Conservation (phyloP, 2,888 invertebrate genomes). For the Mimumesa dahlbomi region DNA sequence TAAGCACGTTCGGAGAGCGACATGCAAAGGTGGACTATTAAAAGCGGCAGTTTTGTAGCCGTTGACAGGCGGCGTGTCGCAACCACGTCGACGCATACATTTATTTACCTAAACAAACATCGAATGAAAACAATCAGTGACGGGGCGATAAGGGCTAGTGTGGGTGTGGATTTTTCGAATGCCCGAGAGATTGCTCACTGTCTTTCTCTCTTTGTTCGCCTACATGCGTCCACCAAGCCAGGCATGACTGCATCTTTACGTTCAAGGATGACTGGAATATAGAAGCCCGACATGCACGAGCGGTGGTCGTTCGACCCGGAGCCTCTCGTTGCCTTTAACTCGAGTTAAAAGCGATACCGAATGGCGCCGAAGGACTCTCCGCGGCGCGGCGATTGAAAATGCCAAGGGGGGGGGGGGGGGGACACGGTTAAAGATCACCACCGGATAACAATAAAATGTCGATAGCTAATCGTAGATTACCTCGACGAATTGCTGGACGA, state of each 20-base stretch:
- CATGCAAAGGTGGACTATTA: no score
- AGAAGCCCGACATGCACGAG: conserved; percentile 48
- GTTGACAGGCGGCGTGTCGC: conserved; percentile 1
- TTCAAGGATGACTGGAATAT: conserved; percentile 66
- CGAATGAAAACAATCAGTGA: conserved; percentile 35
- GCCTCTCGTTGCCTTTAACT: background rate
- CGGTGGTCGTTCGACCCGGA: conserved; percentile 13
- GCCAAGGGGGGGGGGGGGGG: background rate
- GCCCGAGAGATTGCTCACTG: conserved; percentile 54
- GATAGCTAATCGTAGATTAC: no score
- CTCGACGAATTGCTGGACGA: no score
- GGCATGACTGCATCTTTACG: conserved; percentile 58
- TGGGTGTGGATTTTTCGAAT: conserved; percentile 61
- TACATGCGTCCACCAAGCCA: conserved; percentile 45
- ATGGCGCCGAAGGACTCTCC: background rate
- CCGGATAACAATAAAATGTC: no score
- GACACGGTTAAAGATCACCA: background rate
- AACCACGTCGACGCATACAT: conserved; percentile 1
- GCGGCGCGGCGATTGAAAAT: conserved; percentile 1
- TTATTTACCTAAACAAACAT: conserved; percentile 8
- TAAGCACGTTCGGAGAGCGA: no score
- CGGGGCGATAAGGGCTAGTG: conserved; percentile 42
- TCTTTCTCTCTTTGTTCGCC: conserved; percentile 50
- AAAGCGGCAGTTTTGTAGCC: background rate
- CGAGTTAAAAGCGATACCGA: background rate